phyloP scores from a whole-genome alignment of 2,888 invertebrate genomes.

The Melanostoma mellinum region DNA sequence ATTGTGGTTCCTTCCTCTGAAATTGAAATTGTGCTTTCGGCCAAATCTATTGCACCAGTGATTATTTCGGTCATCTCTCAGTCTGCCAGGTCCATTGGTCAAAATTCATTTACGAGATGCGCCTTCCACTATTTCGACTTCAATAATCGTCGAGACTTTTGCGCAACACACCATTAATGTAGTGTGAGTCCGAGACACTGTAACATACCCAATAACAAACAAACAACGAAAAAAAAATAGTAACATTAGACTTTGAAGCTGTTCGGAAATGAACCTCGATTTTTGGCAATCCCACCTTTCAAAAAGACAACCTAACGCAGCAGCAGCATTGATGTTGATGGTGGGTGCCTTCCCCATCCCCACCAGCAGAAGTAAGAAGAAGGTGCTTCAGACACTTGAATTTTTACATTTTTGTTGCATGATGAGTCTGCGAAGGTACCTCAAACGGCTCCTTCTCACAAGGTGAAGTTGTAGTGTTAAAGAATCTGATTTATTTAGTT shows the following conservation, averaged over 20 bases:
- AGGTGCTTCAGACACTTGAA: conserved; percentile 45
- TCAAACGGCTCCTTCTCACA: conserved; percentile 4
- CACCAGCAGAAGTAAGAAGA: conserved; percentile 6
- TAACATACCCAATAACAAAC: neutral
- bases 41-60: conserved; percentile 63
- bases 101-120: conserved; percentile 51
- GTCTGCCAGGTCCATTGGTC: conserved; percentile 35
- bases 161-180: neutral
- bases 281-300: conserved; percentile 59
- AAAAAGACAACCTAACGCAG: conserved; percentile 37
- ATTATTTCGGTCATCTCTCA: conserved; percentile 52
- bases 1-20: conserved; percentile 21
- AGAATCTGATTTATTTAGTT: conserved; percentile 63
- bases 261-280: conserved; percentile 46
- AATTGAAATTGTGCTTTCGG: conserved; percentile 41
- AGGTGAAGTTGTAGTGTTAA: conserved; percentile 59
- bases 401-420: conserved; percentile 61
- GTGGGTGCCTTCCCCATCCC: conserved; percentile 25
- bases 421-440: conserved; percentile 49
- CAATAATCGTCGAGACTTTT: conserved; percentile 39
- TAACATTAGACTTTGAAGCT: conserved; percentile 58
- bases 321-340: conserved; percentile 18
- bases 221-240: conserved; percentile 9
- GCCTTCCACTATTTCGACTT: conserved; percentile 61
- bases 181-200: too few relatives aligned